phyloP scores from a whole-genome alignment of 2,113 vertebrate genomes.

The Phalacrocorax brasilianus region DNA sequence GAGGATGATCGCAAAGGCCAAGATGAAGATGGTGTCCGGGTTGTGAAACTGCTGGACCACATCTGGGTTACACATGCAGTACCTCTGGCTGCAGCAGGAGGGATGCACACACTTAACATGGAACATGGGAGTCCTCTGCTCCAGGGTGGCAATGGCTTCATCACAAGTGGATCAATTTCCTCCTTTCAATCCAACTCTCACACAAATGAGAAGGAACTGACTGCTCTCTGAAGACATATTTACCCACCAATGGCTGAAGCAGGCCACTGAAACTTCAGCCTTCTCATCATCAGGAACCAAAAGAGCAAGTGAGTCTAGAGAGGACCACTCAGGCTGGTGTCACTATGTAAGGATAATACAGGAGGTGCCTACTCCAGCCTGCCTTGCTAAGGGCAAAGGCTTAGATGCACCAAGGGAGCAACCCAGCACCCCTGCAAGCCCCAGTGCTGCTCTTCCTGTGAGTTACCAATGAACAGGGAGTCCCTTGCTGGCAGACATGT shows the following conservation, averaged over 20 bases:
- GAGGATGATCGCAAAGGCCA: conserved; percentile 97
- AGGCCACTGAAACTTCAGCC: neutral
- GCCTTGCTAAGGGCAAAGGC: neutral
- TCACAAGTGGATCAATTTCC: neutral
- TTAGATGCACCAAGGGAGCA: neutral
- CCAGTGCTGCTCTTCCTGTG: neutral
- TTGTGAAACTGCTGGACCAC: conserved; percentile 99
- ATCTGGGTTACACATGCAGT: conserved; percentile 99
- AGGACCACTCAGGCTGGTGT: neutral
- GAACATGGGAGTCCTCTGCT: neutral
- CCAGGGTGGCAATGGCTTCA: neutral
- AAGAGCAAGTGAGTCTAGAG: neutral
- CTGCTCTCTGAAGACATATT: neutral
- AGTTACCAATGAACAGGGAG: neutral
- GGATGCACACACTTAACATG: conserved; percentile 25
- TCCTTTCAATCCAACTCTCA: neutral
- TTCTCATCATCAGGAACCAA: neutral
- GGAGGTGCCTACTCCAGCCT: neutral
- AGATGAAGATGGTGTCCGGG: conserved; percentile 98
- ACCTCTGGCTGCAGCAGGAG: conserved; percentile 86
- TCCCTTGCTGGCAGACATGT: neutral
- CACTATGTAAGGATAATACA: too few species aligned
- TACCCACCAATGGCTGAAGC: neutral
- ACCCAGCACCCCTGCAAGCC: neutral
- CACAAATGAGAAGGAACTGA: neutral